A percentile compares a stretch with the other conserved stretches of the same genome.
phyloP scores from a whole-genome alignment of 2,113 vertebrate genomes.

The Trinectes maculatus region DNA sequence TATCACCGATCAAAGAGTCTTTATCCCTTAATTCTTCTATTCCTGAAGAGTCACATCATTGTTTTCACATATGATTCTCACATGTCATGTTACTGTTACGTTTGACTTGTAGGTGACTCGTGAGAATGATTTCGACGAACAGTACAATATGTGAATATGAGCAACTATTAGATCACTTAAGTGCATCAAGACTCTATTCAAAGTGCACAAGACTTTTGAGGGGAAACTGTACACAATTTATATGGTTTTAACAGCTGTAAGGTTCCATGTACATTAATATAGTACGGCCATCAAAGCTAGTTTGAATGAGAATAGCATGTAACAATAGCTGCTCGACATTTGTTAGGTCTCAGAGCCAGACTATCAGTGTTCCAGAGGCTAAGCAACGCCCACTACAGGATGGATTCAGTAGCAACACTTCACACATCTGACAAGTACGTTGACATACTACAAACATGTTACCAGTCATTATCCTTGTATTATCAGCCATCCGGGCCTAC shows the following conservation, averaged over 20 bases:
- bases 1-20: slow-evolving; percentile 59
- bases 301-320: slow-evolving; percentile 42
- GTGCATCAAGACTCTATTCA: slow-evolving; percentile 59
- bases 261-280: slow-evolving; percentile 52
- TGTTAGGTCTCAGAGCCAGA: slow-evolving; percentile 63
- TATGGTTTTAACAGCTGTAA: slow-evolving; percentile 37
- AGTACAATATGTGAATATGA: slow-evolving; percentile 52
- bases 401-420: slow-evolving; percentile 75
- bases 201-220: slow-evolving; percentile 53
- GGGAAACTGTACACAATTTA: slow-evolving; percentile 48
- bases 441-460: slow-evolving; percentile 52
- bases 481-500: slow-evolving; percentile 40
- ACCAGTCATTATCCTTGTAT: slow-evolving; percentile 43
- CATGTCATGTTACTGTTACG: slow-evolving; percentile 14
- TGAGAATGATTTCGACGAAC: slow-evolving; percentile 44
- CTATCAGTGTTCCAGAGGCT: slow-evolving; percentile 78
- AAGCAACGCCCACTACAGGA: slow-evolving; percentile 67
- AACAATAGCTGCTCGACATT: slow-evolving; percentile 44
- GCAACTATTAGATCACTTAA: slow-evolving; percentile 60
- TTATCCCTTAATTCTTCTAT: slow-evolving; percentile 45
- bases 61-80: slow-evolving; percentile 48
- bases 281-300: slow-evolving; percentile 35
- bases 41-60: slow-evolving; percentile 54
- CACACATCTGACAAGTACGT: slow-evolving; percentile 75
- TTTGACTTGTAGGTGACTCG: slow-evolving; percentile 48